phyloP scores from a whole-genome alignment of 2,113 vertebrate genomes.

The Etheostoma spectabile region DNA sequence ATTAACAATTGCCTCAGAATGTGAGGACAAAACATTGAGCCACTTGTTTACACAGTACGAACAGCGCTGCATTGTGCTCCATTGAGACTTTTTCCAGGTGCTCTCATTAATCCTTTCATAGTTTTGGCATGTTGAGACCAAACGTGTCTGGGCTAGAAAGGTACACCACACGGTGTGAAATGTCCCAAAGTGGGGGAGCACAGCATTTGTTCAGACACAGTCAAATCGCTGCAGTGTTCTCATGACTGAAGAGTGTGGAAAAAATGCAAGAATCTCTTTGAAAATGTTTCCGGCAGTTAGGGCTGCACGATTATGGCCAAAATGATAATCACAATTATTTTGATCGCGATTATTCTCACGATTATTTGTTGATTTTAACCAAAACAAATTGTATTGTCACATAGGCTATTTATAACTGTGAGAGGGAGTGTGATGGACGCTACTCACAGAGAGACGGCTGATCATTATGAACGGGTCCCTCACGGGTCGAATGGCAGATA shows the following conservation, averaged over 20 bases:
- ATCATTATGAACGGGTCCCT: no score
- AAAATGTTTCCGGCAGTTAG: conserved; percentile 21
- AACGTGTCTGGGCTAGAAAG: conserved; percentile 52
- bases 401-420: no score
- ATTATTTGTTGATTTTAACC: no score
- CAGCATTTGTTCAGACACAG: conserved; percentile 50
- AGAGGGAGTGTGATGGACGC: no score
- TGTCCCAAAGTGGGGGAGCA: conserved; percentile 18
- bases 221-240: conserved; percentile 7
- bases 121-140: conserved; percentile 42
- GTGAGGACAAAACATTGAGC: conserved; percentile 35
- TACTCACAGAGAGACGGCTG: no score
- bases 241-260: conserved; percentile 18
- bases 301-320: no score
- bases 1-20: conserved; percentile 21
- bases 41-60: conserved; percentile 50
- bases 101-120: conserved; percentile 67
- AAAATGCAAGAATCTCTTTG: conserved; percentile 36
- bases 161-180: conserved; percentile 29
- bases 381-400: no score
- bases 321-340: no score
- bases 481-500: no score
- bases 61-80: conserved; percentile 58
- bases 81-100: conserved; percentile 59
- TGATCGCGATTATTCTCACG: no score